Conservation (phyloP, 2,113 vertebrate genomes). For the Typhlomys cinereus region DNA sequence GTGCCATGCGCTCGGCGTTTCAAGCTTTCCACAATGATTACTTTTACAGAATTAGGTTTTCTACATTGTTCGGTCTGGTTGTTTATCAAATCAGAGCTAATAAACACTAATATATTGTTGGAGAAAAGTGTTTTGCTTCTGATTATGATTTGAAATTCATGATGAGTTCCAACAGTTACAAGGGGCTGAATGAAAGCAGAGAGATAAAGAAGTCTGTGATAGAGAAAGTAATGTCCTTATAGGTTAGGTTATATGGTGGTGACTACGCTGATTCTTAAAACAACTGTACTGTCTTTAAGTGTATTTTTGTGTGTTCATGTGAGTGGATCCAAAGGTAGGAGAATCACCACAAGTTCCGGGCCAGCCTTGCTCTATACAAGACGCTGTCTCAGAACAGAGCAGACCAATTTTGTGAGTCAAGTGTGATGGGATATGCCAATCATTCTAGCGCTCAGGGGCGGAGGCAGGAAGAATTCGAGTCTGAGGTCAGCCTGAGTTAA, state of each 20-base stretch:
- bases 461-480: background rate
- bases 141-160: background rate
- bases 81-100: background rate
- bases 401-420: background rate
- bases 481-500: background rate
- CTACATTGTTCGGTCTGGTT: background rate
- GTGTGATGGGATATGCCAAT: background rate
- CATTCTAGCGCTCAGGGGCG: background rate
- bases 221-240: background rate
- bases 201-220: accelerated
- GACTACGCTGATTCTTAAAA: background rate
- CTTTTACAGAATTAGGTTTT: background rate
- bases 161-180: background rate
- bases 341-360: background rate
- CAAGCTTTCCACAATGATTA: background rate
- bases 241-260: background rate
- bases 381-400: background rate
- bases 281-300: background rate
- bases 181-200: no score
- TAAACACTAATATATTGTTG: background rate
- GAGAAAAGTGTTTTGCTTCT: background rate
- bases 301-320: background rate
- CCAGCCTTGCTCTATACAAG: background rate
- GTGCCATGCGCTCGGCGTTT: background rate
- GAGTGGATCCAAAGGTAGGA: background rate